Evolutionary conservation across 2,888 invertebrate genomes (phyloP), one percentile per base, ranked within the genome.

Genomic region (Tyria jacobaeae): DNA sequence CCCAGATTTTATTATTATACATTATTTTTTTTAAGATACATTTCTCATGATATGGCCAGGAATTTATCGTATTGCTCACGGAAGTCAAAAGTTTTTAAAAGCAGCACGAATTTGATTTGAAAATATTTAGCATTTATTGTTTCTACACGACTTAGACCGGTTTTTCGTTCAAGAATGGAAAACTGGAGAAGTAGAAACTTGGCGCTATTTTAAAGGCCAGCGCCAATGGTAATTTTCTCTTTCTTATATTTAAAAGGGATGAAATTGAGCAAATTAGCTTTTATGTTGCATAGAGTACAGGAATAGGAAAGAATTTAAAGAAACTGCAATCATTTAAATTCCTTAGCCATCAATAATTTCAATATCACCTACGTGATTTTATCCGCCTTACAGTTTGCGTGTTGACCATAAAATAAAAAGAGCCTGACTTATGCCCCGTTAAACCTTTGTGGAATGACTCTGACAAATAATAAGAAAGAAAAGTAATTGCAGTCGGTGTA

Each of bases 401-500:
- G 17, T 24, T 24, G 21, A 50, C 4, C 12, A 44, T 54, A 24
- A 49, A 49, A 15, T 53, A 34, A 24, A 60, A 49, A 54, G 37
- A 49, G 39, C 6, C 10, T 17, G 10, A 47, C 48, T 48, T 53
- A 49, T 35, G 12, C 34, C 39, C 56, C 15, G 9, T 39, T 27
- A 44, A 62, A 35, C 21, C 60, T 24, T 41, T 47, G 53, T 49
- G 41, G 4, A 64, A 58, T 41, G 34, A 56, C 41, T 50, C 17
- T 21, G 39, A 61, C 49, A 52, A 62, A 41, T 60, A 53, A 62
- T 63, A 66, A 54, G 37, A 21, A 51, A 57, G 53, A 35, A 68
- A 70, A 70, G 68, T 65, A 68, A 67, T 64, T 66, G 63, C 56
- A 64, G 66, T 51, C 57, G 57, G 68, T 57, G 61, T 48, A 60